Base-by-base conservation (phyloP, 2,797 vertebrate species). In the Takifugu ocellatus region DNA sequence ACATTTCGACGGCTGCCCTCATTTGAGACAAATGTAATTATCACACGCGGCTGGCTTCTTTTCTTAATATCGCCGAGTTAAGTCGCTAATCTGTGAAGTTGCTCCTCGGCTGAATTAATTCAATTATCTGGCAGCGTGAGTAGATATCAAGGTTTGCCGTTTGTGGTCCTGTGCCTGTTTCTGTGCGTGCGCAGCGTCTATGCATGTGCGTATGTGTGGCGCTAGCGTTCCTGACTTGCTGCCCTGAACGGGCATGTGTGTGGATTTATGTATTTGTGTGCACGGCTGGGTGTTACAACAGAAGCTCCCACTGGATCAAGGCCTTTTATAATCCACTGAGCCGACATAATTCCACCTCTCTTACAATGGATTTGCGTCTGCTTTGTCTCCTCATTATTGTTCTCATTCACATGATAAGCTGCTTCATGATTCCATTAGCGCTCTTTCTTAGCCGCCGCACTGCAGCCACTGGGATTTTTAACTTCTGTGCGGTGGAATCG, bases 341-440 rank as follows among this genome's bases (percentile, higher is more conserved):
- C 88, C 84, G 85, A 85, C 88, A 86, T 89, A 88, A 89, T 88
- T 87, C 88, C 85, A 84, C 82, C 84, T 83, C 86, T 83, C 84
- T 88, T 89, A 89, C 86, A 89, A 89, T 87, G 86, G 88, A 88
- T 89, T 89, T 87, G 84, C 83, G 79, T 82, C 72, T 69, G 84
- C 88, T 83, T 89, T 89, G 88, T 89, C 83, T 86, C 74, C 65
- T 79, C 79, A 85, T 87, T 87, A 85, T 89, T 89, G 86, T 87
- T 84, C 83, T 78, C 81, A 75, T 85, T 88, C 82, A 72, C 72
- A 81, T 81, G 82, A 84, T 89, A 88, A 88, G 85, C 86, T 74
- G 82, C 84, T 85, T 81, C 82, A 78, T 79, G 82, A 83, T 85
- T 83, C 77, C 74, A 86, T 87, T 88, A 87, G 71, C 66, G 63